Base-by-base conservation (phyloP, 2,888 invertebrate species). In the Morpho achilles region DNA sequence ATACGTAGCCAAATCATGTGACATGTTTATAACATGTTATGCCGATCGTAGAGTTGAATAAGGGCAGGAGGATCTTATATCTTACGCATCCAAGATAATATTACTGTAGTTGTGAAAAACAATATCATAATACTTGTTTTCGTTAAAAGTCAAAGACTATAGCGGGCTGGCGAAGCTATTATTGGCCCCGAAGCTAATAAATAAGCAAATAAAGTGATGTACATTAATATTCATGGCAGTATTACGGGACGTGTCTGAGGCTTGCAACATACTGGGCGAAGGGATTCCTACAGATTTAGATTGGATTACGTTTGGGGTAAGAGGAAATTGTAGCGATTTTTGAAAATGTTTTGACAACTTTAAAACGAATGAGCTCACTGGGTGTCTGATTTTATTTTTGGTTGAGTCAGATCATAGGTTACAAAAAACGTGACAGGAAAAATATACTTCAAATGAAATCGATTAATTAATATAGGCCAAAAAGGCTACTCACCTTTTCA, bases 181-280 rank as follows among this genome's bases (percentile, higher is more conserved):
- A 83, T 83, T 75, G 74, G 72, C 70, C 61, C 67, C 67, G 69
- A 69, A 75, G 80, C 76, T 84, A 81, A 84, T 70, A 66, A 66
- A 66, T 65, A 66, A 66, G 63, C 84, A 83, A 84, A 84, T 84
- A 85, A 81, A 84, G 79, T 84, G 82, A 76, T 73, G 58, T 64
- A 67, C 79, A 84, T 85, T 82, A 84, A 85, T 85, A 85, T 85
- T 84, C 85, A 85, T 85, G 79, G 73, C 70, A 64, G 73, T 76
- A 84, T 84, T 84, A 85, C 73, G 70, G 71, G 69, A 76, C 82
- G 80, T 82, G 83, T 75, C 65, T 60, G 69, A 70, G 69, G 70
- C 56, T 53, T 49, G 53, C 60, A 47, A 64, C 64, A 60, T 53
- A 65, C 57, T 63, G 63, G 40, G 50, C 51, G 56, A 44, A 50